Evolutionary conservation across 2,797 vertebrate genomes (phyloP).

Genomic region (Sphenodon punctatus): DNA sequence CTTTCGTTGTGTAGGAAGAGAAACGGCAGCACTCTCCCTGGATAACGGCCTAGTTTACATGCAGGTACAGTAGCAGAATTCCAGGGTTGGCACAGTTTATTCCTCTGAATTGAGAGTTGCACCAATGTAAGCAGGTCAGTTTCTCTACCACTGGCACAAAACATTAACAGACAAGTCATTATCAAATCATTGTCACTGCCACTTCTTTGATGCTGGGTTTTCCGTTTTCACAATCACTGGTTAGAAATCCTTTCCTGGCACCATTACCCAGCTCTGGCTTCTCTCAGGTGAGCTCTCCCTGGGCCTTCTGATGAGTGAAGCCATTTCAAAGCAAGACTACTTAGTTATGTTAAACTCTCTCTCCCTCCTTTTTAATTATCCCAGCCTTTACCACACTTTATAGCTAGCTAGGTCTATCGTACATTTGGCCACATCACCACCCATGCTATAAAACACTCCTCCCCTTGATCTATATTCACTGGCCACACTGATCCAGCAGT

Average conservation of each 20-base stretch:
- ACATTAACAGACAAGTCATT: neutral
- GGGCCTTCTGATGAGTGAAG: neutral
- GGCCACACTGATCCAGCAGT: neutral
- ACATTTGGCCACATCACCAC: neutral
- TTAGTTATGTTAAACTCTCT: neutral
- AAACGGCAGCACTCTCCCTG: neutral
- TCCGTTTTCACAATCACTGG: neutral
- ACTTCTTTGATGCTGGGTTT: neutral
- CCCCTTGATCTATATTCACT: neutral
- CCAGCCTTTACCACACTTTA: neutral
- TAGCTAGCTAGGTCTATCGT: neutral
- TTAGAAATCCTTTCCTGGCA: neutral
- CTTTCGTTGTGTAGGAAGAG: neutral
- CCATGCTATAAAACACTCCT: neutral
- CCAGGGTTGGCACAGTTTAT: neutral
- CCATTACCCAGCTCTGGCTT: neutral
- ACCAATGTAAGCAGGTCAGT: neutral
- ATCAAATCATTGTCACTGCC: neutral
- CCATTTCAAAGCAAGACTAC: neutral
- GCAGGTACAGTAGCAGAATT: neutral
- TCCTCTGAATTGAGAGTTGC: neutral
- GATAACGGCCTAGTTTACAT: too few species aligned
- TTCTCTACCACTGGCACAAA: neutral
- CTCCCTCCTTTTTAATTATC: neutral
- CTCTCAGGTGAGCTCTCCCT: neutral